These are phyloP conservation scores for Metalampra italica DNA, from an alignment of 2,888 invertebrate genomes.

Conservation along the genomic window DNA sequence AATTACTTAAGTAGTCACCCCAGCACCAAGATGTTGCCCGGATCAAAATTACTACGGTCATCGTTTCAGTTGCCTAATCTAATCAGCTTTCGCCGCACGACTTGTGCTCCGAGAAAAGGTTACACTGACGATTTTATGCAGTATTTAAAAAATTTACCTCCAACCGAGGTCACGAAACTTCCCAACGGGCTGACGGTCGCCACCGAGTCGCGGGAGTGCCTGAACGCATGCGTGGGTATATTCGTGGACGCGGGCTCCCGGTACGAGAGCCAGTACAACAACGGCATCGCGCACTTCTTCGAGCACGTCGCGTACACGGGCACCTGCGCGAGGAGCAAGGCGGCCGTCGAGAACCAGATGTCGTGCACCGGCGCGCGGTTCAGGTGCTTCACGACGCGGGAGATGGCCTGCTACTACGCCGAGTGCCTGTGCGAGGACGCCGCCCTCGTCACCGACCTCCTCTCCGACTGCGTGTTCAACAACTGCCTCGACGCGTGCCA, in stretches of 20 bases:
- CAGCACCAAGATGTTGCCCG: too few species aligned
- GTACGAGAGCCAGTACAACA: slow-evolving; percentile 44
- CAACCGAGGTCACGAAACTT: slow-evolving; percentile 86
- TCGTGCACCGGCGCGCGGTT: slow-evolving; percentile 96
- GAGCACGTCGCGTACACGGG: slow-evolving; percentile 60
- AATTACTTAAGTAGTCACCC: too few species aligned
- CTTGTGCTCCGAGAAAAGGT: too few species aligned
- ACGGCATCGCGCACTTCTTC: slow-evolving; percentile 61
- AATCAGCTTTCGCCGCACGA: too few species aligned
- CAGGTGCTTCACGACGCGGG: slow-evolving; percentile 96
- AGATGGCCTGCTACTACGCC: slow-evolving; percentile 97
- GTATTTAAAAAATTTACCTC: slow-evolving; percentile 82
- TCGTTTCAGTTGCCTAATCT: too few species aligned
- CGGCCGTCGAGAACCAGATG: slow-evolving; percentile 92
- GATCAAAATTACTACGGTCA: too few species aligned
- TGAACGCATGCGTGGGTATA: slow-evolving; percentile 53
- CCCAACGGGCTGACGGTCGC: slow-evolving; percentile 93
- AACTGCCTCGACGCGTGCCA: slow-evolving; percentile 62
- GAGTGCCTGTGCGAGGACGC: slow-evolving; percentile 94
- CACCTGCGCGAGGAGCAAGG: slow-evolving; percentile 89
- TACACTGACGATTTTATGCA: too few species aligned
- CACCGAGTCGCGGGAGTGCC: slow-evolving; percentile 80
- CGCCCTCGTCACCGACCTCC: slow-evolving; percentile 91
- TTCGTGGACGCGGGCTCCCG: slow-evolving; percentile 55
- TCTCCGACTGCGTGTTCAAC: slow-evolving; percentile 96